A percentile compares a stretch with the other conserved stretches of the same genome.
Evolutionary conservation across 2,888 invertebrate species (phyloP).

Genomic region (Theretra japonica): DNA sequence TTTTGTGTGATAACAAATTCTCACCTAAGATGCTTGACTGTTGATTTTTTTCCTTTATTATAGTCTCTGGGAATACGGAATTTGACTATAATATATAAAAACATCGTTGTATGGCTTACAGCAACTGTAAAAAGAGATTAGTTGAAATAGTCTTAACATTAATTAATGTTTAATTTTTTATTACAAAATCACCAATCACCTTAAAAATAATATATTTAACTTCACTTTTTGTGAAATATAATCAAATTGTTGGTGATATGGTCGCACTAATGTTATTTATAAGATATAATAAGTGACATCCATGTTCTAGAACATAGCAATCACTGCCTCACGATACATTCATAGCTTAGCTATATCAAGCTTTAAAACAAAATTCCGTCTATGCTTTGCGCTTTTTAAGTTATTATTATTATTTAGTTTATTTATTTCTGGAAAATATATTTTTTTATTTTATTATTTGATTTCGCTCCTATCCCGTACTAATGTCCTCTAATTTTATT

Average conservation of each 20-base stretch:
- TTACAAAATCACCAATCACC: constrained; percentile 9
- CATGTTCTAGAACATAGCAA: constrained; percentile 74
- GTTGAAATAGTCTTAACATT: neutral
- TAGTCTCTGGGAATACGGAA: neutral
- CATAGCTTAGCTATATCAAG: constrained; percentile 81
- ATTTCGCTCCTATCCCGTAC: constrained; percentile 64
- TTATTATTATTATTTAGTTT: constrained; percentile 67
- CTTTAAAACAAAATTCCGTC: constrained; percentile 65
- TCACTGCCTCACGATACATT: constrained; percentile 85
- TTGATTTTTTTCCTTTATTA: neutral
- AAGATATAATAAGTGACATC: constrained; percentile 49
- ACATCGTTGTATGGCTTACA: too few relatives aligned
- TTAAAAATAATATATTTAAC: neutral
- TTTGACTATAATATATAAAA: neutral
- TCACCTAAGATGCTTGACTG: neutral
- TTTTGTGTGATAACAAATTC: constrained; percentile 6
- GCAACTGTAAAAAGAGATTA: neutral
- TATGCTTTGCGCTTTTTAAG: constrained; percentile 81
- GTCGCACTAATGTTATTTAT: constrained; percentile 51
- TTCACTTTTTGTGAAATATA: neutral
- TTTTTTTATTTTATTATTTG: constrained; percentile 52
- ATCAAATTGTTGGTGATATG: constrained; percentile 27
- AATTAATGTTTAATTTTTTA: too few relatives aligned
- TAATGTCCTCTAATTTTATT: constrained; percentile 58
- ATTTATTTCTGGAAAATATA: constrained; percentile 61